Base-by-base conservation (phyloP, 1,140 invertebrate species). In the Drosophila nannoptera region DNA sequence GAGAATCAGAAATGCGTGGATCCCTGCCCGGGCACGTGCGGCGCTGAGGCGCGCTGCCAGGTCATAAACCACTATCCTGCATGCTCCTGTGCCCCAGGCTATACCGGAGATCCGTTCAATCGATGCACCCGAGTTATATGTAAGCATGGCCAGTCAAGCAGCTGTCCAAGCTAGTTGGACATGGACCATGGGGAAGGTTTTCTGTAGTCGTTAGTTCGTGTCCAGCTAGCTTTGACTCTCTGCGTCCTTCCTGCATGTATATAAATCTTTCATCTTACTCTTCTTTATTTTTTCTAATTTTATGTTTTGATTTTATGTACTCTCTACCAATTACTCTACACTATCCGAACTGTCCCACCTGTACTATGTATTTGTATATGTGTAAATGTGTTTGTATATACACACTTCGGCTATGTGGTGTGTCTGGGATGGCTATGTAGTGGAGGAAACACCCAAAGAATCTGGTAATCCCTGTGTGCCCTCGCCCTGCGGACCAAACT, bases 41-140 rank as follows among this genome's bases (percentile, higher is more conserved):
- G 95, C 32, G 75, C 93, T 11, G 94, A 96, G 75, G 95, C 96
- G 1, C 92, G 94, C 58, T 97, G 96, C 76, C 92, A 95, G 87
- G 95, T 96, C 7, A 92, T 96, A 9, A 96, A 95, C 69, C 96
- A 97, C 78, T 95, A 95, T 89, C 94, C 96, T 4, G 94, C 95
- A 69, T 96, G 95, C 88, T 94, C 92, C 73, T 95, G 94, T 78
- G 91, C 93, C 38, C 90, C 90, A 69, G 93, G 94, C 65, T 94
- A 92, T 76, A 94, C 93, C 16, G 96, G 96, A 69, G 94, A 97
- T 93, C 94, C 95, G 31, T 95, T 96, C 86, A 90, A 92, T 42
- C 90, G 91, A 75, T 96, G 95, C 87, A 87, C 83, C 46, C 92
- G 90, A 71, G 90, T 92, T 88, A 91, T 92, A 90, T 78, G 92